phyloP scores from a whole-genome alignment of 1,140 invertebrate genomes.

The Eriosoma lanigerum region DNA sequence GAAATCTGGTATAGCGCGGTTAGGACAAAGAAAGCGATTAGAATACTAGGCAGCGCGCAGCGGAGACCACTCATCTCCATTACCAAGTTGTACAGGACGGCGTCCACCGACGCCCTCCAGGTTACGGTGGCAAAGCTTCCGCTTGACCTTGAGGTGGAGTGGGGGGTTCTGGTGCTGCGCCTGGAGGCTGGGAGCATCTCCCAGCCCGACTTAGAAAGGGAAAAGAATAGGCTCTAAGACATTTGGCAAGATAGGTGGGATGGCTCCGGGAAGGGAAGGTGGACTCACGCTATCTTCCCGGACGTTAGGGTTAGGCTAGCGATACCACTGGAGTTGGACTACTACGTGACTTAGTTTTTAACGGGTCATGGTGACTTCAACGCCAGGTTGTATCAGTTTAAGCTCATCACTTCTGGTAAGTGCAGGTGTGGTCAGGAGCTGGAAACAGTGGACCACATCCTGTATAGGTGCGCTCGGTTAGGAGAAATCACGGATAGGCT shows the following conservation, averaged over 20 bases:
- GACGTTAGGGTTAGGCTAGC: background rate
- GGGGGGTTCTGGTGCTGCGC: background rate
- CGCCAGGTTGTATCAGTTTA: rapidly evolving
- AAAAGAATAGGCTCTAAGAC: background rate
- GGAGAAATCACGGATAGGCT: no score
- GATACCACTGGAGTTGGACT: background rate
- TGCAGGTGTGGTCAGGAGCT: no score
- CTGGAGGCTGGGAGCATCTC: no score
- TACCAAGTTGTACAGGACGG: background rate
- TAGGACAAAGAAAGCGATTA: background rate
- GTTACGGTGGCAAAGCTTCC: background rate
- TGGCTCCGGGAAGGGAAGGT: background rate
- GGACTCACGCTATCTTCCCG: background rate
- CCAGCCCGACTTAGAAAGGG: rapidly evolving
- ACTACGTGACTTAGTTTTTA: background rate
- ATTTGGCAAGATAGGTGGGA: background rate
- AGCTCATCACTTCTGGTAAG: no score
- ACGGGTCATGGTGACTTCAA: background rate
- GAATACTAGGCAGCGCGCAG: background rate
- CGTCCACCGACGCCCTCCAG: background rate
- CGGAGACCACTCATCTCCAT: background rate
- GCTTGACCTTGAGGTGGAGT: background rate
- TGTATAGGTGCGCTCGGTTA: no score
- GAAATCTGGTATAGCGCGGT: background rate
- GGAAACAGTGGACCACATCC: no score